phyloP scores from a whole-genome alignment of 2,113 vertebrate species.

The Elephantulus edwardii region DNA sequence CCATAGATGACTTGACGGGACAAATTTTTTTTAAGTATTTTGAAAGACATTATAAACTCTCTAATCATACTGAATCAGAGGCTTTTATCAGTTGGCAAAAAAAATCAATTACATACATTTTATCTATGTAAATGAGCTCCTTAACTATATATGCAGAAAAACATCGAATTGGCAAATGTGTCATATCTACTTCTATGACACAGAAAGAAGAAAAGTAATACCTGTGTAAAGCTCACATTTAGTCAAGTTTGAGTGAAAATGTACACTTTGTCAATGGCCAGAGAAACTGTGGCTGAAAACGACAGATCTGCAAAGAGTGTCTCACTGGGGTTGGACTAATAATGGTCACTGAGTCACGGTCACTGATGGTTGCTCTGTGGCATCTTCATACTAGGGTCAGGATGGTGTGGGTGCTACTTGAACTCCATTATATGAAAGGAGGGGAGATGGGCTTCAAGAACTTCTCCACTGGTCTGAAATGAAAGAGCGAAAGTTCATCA shows the following conservation, averaged over 20 bases:
- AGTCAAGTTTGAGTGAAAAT: neutral
- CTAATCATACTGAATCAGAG: neutral
- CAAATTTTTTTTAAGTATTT: constrained; percentile 27
- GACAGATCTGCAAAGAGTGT: neutral
- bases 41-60: constrained; percentile 11
- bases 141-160: neutral
- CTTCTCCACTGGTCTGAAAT: neutral
- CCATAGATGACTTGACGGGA: no score
- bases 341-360: neutral
- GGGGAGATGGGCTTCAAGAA: neutral
- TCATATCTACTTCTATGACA: no score
- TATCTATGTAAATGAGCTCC: neutral
- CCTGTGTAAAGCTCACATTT: neutral
- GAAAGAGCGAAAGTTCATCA: neutral
- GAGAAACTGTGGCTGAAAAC: neutral
- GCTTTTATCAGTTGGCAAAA: neutral
- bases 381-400: neutral
- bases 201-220: neutral
- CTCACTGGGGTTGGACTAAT: neutral
- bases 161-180: no score
- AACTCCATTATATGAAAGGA: neutral
- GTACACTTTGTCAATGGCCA: neutral
- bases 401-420: neutral
- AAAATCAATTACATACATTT: neutral
- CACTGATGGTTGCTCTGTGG: neutral